Evolutionary conservation across 2,888 invertebrate genomes (phyloP), one percentile per base, ranked within the genome.

Genomic region (Oscheius sp.): DNA sequence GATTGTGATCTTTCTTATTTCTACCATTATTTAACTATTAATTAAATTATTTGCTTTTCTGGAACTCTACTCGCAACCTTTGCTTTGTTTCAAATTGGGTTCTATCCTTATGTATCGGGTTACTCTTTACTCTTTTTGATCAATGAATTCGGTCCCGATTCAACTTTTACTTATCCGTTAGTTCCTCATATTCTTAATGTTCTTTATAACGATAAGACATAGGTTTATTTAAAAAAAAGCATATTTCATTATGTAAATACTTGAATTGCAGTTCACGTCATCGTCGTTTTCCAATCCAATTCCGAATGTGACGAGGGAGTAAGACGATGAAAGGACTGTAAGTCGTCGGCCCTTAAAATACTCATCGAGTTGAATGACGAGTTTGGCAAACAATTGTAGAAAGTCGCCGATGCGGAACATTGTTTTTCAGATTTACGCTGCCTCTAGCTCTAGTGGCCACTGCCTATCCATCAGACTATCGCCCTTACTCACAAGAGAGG

Each of bases 51-150:
- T 36, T 14, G 14, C 36, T 36, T 14, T 36, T 36, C 36, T 36
- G 8, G 36, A 8, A 8, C 14, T 8, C 36, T 36, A 14, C 36
- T 14, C 36, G n/a, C n/a, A n/a, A 47, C 49, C 41, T 41, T 41
- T 41, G 41, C 12, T 20, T 3, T 17, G 41, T 12, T 3, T 14
- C 4, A 20, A 14, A 36, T 8, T 36, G 8, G 8, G 8, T 41
- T 41, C 41, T 20, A 17, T 41, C 41, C 41, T 20, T 20, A 12
- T 12, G 17, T 47, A 47, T 47, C 50, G 50, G 50, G 50, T 50
- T 50, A 26, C 50, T 50, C 50, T 50, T 50, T 50, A 50, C 50
- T n/a, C 50, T 50, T 50, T 50, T 50, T 2, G 20, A n/a, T 24
- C 50, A n/a, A n/a, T n/a, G n/a, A n/a, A n/a, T n/a, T n/a, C n/a